A percentile compares a stretch with the other conserved stretches of the same genome.
Conservation (phyloP, 2,113 vertebrate genomes). For the Rhegmatorhina hoffmannsi region DNA sequence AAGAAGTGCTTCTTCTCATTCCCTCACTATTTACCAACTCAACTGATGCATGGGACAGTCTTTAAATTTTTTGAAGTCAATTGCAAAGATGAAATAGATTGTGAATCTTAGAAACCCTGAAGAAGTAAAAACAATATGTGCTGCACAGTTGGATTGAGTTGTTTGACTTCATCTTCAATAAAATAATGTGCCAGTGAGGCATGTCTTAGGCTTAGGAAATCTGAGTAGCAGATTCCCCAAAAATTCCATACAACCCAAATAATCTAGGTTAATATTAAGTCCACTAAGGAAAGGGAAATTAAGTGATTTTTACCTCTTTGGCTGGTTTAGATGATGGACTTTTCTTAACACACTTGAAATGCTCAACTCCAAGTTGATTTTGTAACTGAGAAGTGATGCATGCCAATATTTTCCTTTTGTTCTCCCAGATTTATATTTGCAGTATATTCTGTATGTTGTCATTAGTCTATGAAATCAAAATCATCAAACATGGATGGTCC, state of each 20-base stretch:
- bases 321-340: neutral
- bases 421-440: neutral
- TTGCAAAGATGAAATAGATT: neutral
- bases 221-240: neutral
- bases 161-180: neutral
- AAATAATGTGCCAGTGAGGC: neutral
- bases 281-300: neutral
- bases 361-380: neutral
- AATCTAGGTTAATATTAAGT: neutral
- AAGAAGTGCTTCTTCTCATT: neutral
- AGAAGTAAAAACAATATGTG: neutral
- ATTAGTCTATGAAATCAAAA: neutral
- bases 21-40: neutral
- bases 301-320: neutral
- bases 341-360: neutral
- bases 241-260: neutral
- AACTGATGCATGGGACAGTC: fast-evolving
- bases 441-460: neutral
- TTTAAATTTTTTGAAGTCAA: neutral
- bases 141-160: neutral
- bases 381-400: neutral
- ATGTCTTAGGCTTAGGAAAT: neutral
- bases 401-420: neutral
- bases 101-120: neutral
- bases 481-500: neutral